Percentiles rank a stretch among this genome's conserved stretches.
Evolutionary conservation across 2,888 invertebrate species (phyloP).

Genomic region (Automeris io): DNA sequence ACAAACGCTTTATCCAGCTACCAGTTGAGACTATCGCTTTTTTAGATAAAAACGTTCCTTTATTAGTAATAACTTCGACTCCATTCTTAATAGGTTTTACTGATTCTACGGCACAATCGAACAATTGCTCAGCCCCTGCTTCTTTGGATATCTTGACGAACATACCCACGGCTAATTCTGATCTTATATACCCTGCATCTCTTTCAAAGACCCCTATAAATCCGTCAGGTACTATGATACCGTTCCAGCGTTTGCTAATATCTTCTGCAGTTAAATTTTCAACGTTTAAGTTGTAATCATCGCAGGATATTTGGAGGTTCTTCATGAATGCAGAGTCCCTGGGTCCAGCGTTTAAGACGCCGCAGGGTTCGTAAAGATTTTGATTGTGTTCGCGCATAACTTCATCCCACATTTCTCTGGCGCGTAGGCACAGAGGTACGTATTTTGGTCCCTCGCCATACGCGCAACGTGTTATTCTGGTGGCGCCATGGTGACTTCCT

Average conservation of each 20-base stretch:
- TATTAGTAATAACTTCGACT: constrained; percentile 6
- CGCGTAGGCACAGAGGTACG: constrained; percentile 4
- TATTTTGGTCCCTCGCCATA: constrained; percentile 9
- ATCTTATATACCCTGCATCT: constrained; percentile 5
- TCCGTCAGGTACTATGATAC: not conserved
- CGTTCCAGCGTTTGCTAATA: constrained; percentile 2
- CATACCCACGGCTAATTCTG: not conserved
- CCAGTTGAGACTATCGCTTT: constrained; percentile 6
- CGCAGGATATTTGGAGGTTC: not conserved
- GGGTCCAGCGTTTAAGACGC: constrained; percentile 7
- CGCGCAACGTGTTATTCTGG: constrained; percentile 4
- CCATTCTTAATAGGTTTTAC: not conserved
- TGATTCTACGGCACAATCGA: constrained; percentile 2
- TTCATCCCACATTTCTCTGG: constrained; percentile 8
- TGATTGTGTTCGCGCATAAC: not conserved
- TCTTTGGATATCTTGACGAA: constrained; percentile 4
- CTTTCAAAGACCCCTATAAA: constrained; percentile 6
- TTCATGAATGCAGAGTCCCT: constrained; percentile 4
- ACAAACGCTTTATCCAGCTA: constrained; percentile 6
- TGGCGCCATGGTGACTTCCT: constrained; percentile 7
- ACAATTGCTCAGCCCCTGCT: constrained; percentile 7
- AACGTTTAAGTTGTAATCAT: constrained; percentile 1
- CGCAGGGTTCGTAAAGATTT: constrained; percentile 2
- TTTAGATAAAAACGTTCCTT: constrained; percentile 1
- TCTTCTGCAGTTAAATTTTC: constrained; percentile 5